Conservation (phyloP, 2,888 invertebrate genomes). For the Lycia hirtaria region DNA sequence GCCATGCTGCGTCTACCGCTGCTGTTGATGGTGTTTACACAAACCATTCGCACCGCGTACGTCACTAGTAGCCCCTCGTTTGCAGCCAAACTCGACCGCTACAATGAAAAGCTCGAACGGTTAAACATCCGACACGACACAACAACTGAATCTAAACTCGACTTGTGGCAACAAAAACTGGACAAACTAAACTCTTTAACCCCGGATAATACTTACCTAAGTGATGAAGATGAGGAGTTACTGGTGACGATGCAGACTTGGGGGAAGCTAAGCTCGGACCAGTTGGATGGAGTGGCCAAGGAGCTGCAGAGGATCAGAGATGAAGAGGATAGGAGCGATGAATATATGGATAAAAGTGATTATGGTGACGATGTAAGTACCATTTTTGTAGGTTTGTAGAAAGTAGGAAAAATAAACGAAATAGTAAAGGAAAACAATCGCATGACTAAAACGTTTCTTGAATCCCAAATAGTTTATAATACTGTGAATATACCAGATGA, state of each 20-base stretch:
- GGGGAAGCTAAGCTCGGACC: slow-evolving; percentile 65
- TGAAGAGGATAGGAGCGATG: slow-evolving; percentile 50
- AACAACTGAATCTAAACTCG: slow-evolving; percentile 41
- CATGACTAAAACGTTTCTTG: too few species aligned
- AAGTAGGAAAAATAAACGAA: background rate
- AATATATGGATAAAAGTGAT: background rate
- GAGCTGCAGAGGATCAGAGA: slow-evolving; percentile 65
- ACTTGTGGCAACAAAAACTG: slow-evolving; percentile 65
- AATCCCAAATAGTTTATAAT: too few species aligned
- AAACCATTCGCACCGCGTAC: slow-evolving; percentile 61
- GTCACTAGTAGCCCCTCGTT: slow-evolving; percentile 67
- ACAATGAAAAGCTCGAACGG: slow-evolving; percentile 70
- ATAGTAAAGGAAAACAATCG: too few species aligned
- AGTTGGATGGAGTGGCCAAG: slow-evolving; percentile 64
- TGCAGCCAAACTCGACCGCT: slow-evolving; percentile 62
- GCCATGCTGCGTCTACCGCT: slow-evolving; percentile 66
- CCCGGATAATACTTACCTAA: slow-evolving; percentile 55
- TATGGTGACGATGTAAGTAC: slow-evolving; percentile 72
- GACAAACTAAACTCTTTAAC: slow-evolving; percentile 65
- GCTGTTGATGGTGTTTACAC: slow-evolving; percentile 59
- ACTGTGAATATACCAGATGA: too few species aligned
- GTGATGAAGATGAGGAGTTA: slow-evolving; percentile 71
- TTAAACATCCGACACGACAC: slow-evolving; percentile 55
- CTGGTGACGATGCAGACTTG: slow-evolving; percentile 68
- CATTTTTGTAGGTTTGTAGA: too few species aligned